Percentiles rank a stretch among this genome's conserved stretches.
phyloP scores from a whole-genome alignment of 2,113 vertebrate genomes.

The Pterophyllum scalare region DNA sequence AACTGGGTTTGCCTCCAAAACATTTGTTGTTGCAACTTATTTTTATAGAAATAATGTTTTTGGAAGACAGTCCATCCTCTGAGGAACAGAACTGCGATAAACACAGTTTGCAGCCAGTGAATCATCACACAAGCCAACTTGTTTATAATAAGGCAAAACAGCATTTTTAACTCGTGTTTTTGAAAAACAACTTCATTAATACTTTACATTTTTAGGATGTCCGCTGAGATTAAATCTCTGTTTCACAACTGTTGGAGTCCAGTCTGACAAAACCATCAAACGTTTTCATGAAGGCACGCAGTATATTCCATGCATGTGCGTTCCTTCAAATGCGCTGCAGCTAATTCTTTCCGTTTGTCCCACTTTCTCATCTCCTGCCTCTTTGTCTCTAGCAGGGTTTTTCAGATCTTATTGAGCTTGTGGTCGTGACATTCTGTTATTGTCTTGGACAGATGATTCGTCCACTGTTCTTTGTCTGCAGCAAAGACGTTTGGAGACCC shows the following conservation, averaged over 20 bases:
- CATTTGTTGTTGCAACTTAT: neutral
- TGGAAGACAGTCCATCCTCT: neutral
- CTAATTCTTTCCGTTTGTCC: neutral
- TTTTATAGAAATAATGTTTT: neutral
- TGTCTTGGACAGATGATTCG: neutral
- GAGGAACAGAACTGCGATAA: neutral
- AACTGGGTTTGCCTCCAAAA: neutral
- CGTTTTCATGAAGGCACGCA: neutral
- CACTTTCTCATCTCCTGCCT: neutral
- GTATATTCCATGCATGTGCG: neutral
- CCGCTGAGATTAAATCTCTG: neutral
- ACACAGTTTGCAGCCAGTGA: neutral
- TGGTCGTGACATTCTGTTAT: neutral
- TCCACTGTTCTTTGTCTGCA: neutral
- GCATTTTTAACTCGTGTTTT: neutral
- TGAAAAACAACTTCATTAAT: neutral
- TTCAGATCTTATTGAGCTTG: slow-evolving; percentile 1
- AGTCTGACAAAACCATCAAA: neutral
- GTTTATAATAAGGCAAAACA: neutral
- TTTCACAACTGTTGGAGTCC: fast-evolving
- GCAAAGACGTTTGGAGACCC: neutral
- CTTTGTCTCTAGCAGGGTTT: neutral
- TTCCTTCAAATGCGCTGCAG: neutral
- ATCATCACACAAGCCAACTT: neutral
- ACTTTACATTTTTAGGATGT: neutral